A percentile compares a stretch with the other conserved stretches of the same genome.
Evolutionary conservation across 2,888 invertebrate genomes (phyloP).

Genomic region (Calameuta filiformis): DNA sequence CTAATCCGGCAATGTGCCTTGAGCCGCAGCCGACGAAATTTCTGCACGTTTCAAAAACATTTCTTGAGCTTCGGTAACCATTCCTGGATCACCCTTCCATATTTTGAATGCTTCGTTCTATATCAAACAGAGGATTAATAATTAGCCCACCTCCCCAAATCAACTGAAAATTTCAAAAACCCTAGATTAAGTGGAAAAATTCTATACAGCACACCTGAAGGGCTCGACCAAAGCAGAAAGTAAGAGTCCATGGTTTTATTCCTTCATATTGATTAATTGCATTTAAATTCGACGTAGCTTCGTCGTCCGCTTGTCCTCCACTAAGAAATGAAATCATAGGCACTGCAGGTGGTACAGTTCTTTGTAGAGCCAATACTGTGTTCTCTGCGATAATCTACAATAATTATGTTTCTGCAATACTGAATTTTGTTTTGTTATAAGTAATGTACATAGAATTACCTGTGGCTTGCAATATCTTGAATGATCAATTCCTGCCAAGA

Average conservation of each 20-base stretch:
- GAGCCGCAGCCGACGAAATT: constrained; percentile 61
- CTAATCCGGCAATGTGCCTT: constrained; percentile 32
- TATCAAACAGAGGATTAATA: neutral
- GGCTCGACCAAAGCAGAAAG: constrained; percentile 97
- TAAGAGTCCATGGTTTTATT: constrained; percentile 93
- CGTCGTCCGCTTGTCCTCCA: constrained; percentile 96
- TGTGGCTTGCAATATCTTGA: constrained; percentile 35
- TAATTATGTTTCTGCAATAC: neutral
- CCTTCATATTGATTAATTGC: constrained; percentile 86
- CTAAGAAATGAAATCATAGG: constrained; percentile 95
- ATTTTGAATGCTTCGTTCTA: constrained; percentile 73
- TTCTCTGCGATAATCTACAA: constrained; percentile 83
- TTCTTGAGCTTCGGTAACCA: constrained; percentile 70
- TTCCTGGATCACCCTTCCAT: constrained; percentile 74
- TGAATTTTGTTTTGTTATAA: neutral
- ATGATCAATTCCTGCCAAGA: constrained; percentile 76
- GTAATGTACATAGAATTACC: constrained; percentile 15
- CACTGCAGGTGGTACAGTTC: constrained; percentile 94
- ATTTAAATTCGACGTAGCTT: constrained; percentile 92
- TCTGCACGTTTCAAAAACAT: constrained; percentile 72
- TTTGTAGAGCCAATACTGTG: constrained; percentile 88
- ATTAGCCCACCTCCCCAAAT: neutral
- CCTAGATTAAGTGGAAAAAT: neutral
- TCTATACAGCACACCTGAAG: constrained; percentile 74
- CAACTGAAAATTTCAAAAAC: neutral